Conservation (phyloP, 2,797 vertebrate species). For the Dendrocincla fuliginosa region DNA sequence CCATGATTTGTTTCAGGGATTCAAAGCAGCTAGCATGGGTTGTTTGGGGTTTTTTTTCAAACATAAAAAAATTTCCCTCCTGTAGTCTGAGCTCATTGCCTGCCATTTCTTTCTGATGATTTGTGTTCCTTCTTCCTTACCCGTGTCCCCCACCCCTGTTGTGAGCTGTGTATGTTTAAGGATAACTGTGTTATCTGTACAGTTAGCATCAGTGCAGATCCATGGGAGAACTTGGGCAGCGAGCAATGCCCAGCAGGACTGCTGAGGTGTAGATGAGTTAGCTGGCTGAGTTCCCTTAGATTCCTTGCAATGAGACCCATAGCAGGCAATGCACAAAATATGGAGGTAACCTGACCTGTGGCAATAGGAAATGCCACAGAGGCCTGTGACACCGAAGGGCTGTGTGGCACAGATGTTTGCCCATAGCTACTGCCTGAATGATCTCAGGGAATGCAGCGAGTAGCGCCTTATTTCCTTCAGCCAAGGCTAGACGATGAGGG, state of each 20-base stretch:
- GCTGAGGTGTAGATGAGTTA: not conserved
- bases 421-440: not conserved
- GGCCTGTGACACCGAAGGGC: not conserved
- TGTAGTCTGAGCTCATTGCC: not conserved
- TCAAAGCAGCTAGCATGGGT: not conserved
- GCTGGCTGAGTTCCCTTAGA: not conserved
- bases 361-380: not conserved
- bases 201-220: not conserved
- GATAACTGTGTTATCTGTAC: fast-evolving
- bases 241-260: not conserved
- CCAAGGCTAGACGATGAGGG: not conserved
- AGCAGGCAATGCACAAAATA: not conserved
- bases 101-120: not conserved
- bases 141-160: fast-evolving
- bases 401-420: not conserved
- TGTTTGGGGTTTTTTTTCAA: not conserved
- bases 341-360: not conserved
- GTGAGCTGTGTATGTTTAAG: not conserved
- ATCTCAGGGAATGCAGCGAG: not conserved
- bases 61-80: not conserved
- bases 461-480: not conserved
- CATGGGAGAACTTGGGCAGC: not conserved
- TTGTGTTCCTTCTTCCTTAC: not conserved
- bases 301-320: fast-evolving
- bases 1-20: not conserved